Percentiles rank a stretch among this genome's conserved stretches.
phyloP scores from a whole-genome alignment of 2,113 vertebrate genomes.

The Puffinus mauretanicus region DNA sequence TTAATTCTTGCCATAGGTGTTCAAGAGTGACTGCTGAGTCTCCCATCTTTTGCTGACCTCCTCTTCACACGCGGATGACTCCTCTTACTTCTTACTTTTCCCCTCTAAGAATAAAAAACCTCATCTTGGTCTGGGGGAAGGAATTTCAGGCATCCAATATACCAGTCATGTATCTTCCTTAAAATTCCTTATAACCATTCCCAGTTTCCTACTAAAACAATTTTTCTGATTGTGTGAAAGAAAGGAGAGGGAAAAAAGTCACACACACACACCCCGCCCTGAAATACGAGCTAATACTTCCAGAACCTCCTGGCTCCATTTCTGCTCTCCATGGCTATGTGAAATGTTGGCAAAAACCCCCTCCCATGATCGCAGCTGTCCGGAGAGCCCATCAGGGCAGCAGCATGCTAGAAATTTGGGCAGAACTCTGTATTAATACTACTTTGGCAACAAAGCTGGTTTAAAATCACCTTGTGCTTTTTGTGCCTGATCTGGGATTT shows the following conservation, averaged over 20 bases:
- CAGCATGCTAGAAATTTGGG: background rate
- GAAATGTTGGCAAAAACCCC: background rate
- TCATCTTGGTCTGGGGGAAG: background rate
- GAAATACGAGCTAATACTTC: background rate
- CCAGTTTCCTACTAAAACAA: background rate
- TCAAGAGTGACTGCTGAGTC: background rate
- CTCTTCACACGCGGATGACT: background rate
- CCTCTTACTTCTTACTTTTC: background rate
- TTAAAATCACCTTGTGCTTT: background rate
- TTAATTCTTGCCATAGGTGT: background rate
- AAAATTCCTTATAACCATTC: background rate
- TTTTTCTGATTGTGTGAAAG: background rate
- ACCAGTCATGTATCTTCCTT: background rate
- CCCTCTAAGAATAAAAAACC: background rate
- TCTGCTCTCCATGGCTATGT: background rate
- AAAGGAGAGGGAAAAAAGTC: background rate
- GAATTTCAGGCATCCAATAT: background rate
- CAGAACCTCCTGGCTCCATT: background rate
- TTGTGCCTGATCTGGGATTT: background rate
- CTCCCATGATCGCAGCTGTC: background rate
- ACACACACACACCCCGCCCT: accelerated
- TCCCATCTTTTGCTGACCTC: background rate
- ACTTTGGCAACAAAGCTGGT: background rate
- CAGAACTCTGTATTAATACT: background rate
- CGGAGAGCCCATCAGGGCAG: background rate